Base-by-base conservation (phyloP, 2,113 vertebrate genomes). In the Nannobrachium achirus region DNA sequence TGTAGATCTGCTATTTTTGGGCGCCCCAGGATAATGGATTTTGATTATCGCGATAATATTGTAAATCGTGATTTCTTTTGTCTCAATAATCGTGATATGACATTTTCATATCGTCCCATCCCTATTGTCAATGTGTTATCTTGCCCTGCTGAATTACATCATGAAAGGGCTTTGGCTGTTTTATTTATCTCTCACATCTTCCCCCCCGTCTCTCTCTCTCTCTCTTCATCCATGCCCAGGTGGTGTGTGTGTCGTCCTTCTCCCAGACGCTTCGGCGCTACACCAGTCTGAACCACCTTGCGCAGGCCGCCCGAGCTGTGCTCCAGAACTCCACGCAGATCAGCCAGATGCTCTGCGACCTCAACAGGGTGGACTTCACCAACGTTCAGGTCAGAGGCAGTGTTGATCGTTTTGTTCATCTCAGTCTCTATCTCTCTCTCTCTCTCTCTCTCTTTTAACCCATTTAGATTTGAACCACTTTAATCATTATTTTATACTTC, bases 341-440 rank as follows among this genome's bases (percentile, higher is more conserved):
- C 88, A 96, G 91, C 82, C 95, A 97, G 87, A 97, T 97, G 95
- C 93, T 97, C 51, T 96, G 93, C 1, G 95, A 97, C 81, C 94
- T 97, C 80, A 97, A 97, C 86, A 90, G 96, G 0, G 96, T 96
- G 7, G 95, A 97, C 83, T 97, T 97, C 81, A 94, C 93, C 60
- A 97, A 96, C 10, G 96, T 97, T 16, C 95, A 97, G 91, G 92
- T 93, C 38, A n/a, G 84, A 19, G 8, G 13, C 15, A 13, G 8
- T 7, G 0, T 18, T 3, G 0, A 33, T 33, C 25, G 3, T 33
- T 33, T 33, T 33, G 25, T 33, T 33, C 25, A 33, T 33, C 6
- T 33, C 25, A 33, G 25, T 33, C 25, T 33, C 49, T 2, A 1
- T 45, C 46, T 41, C 0, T 53, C 67, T 18, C 8, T 41, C 9